Evolutionary conservation across 2,113 vertebrate genomes (phyloP), one percentile per base, ranked within the genome.

Genomic region (Pedetes capensis): DNA sequence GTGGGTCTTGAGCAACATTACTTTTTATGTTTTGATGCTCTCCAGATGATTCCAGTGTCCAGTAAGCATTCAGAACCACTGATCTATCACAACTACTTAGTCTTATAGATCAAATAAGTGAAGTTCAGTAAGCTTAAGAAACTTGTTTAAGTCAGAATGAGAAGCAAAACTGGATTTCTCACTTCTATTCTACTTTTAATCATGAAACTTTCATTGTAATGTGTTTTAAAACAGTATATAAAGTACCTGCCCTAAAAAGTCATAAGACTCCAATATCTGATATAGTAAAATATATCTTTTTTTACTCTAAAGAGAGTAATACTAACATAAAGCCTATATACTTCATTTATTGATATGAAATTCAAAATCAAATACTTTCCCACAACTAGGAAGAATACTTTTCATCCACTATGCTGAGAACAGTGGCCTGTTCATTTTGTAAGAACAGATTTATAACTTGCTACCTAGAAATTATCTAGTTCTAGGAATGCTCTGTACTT

Each of bases 171-270:
- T 87, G 25, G 63, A n/a, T 2, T 63, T 92, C 27, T 92, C 4
- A 72, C 66, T 91, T 49, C 4, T 20, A 34, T 27, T 79, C 39
- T 78, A 55, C 17, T 13, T 90, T 75, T 3, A 44, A 49, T 93
- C 44, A 7, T 92, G n/a, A 69, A 79, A 3, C 42, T 83, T 93
- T 89, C 51, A 87, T 16, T 85, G 12, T 61, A 64, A 81, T 79
- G 29, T 74, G 14, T 64, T 95, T 96, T 39, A 74, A 87, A 90
- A 89, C 39, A 89, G n/a, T 95, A 92, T 69, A 9, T 66, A 82
- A 74, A 47, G 13, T 89, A 79, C 11, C 44, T 92, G 20, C 66
- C 53, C 29, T 84, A 61, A 89, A 23, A 87, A 51, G 17, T 80
- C 37, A 82, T 55, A 23, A 61, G 18, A 51, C 27, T 17, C 71